Percentiles rank a stretch among this genome's conserved stretches.
Conservation (phyloP, 2,113 vertebrate genomes). For the Gyps fulvus region DNA sequence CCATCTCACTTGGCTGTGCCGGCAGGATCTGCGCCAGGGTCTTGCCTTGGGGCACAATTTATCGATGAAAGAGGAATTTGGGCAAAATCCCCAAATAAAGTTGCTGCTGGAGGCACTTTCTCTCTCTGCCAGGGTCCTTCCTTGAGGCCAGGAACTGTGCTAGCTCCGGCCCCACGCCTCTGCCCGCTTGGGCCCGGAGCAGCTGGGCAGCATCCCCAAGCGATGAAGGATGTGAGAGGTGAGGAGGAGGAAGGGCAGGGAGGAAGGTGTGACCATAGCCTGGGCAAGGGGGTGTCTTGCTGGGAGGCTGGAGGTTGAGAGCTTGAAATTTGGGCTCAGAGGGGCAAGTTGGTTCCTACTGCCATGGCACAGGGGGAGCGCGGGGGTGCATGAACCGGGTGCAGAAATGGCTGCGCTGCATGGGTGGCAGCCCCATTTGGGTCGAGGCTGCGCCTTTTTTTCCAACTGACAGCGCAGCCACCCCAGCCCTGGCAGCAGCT, state of each 20-base stretch:
- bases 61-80: not conserved
- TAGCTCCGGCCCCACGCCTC: accelerated
- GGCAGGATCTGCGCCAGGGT: not conserved
- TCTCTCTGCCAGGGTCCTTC: not conserved
- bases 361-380: accelerated
- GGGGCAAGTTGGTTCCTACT: not conserved
- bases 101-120: not conserved
- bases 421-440: no score
- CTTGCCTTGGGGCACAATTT: not conserved
- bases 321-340: not conserved
- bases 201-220: not conserved
- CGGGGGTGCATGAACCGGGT: accelerated
- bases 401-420: accelerated
- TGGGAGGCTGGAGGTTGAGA: not conserved
- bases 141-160: not conserved
- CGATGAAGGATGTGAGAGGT: not conserved
- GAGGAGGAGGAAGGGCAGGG: not conserved
- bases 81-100: not conserved
- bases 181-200: not conserved
- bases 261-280: not conserved
- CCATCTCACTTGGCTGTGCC: not conserved
- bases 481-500: not conserved
- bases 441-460: not conserved
- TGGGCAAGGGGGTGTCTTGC: not conserved
- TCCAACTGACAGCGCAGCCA: not conserved